These are phyloP conservation scores for Epinephelus coioides DNA, from an alignment of 2,797 vertebrate genomes.

Conservation along the genomic window DNA sequence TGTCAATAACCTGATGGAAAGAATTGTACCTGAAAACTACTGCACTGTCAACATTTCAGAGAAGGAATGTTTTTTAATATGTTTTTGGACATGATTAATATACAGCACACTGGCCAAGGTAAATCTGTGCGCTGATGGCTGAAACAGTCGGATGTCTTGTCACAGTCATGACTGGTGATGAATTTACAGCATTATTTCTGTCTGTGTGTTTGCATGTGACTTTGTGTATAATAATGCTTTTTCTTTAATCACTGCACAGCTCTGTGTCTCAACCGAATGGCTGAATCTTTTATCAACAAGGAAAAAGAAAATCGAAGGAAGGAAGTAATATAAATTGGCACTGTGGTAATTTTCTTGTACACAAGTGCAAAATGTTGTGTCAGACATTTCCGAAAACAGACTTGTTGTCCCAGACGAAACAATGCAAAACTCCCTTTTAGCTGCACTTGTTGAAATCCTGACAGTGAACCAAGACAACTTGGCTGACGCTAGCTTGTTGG, in stretches of 20 bases:
- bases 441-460: conserved; percentile 8
- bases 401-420: conserved; percentile 36
- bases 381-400: conserved; percentile 46
- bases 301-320: conserved; percentile 5
- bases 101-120: conserved; percentile 57
- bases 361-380: conserved; percentile 36
- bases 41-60: conserved; percentile 40
- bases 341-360: conserved; percentile 4
- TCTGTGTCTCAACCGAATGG: not conserved
- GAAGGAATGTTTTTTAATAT: conserved; percentile 50
- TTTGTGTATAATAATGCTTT: conserved; percentile 19
- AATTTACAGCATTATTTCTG: conserved; percentile 60
- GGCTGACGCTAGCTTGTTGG: conserved; percentile 17
- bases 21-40: conserved; percentile 53
- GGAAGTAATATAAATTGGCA: conserved; percentile 34
- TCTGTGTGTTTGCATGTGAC: conserved; percentile 21
- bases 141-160: conserved; percentile 71
- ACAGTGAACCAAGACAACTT: conserved; percentile 42
- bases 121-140: conserved; percentile 64
- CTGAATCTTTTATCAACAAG: conserved; percentile 11
- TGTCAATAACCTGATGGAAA: conserved; percentile 59
- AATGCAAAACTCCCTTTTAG: conserved; percentile 32
- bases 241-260: conserved; percentile 17
- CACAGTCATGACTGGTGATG: conserved; percentile 41
- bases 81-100: conserved; percentile 58